A percentile compares a stretch with the other conserved stretches of the same genome.
Evolutionary conservation across 1,140 invertebrate species (phyloP).

Genomic region (Elysia chlorotica): DNA sequence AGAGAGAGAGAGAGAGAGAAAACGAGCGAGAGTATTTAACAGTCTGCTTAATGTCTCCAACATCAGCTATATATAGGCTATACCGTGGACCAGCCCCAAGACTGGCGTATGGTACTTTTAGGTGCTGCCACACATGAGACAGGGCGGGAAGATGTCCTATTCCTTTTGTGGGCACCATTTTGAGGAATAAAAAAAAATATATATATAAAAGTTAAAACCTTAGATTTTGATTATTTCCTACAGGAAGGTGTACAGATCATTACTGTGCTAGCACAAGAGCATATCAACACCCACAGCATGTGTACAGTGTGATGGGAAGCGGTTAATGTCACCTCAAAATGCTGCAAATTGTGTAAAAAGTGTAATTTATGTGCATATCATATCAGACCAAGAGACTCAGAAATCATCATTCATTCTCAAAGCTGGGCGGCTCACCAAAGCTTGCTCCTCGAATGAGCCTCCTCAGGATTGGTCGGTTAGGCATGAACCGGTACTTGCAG

Average conservation of each 20-base stretch:
- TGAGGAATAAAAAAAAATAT: no score
- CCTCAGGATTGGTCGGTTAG: constrained; percentile 57
- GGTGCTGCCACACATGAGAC: no score
- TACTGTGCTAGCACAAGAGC: no score
- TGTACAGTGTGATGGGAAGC: not conserved
- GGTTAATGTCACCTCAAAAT: no score
- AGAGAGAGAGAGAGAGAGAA: not conserved
- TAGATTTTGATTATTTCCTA: no score
- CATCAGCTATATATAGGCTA: not conserved
- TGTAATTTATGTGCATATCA: not conserved
- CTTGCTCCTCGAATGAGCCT: constrained; percentile 60
- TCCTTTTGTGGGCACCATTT: no score
- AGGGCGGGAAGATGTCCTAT: no score
- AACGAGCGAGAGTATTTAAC: not conserved
- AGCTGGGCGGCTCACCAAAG: constrained; percentile 48
- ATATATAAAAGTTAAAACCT: no score
- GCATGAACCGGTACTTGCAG: constrained; percentile 61
- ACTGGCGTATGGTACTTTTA: no score
- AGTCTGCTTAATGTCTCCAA: not conserved
- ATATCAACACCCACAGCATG: no score
- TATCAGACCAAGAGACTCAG: not conserved
- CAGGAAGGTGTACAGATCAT: no score
- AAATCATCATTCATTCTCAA: not conserved
- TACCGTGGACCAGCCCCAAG: no score
- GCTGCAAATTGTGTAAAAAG: not conserved